These are phyloP conservation scores for Engystomops pustulosus DNA, from an alignment of 2,113 vertebrate genomes.

Conservation along the genomic window DNA sequence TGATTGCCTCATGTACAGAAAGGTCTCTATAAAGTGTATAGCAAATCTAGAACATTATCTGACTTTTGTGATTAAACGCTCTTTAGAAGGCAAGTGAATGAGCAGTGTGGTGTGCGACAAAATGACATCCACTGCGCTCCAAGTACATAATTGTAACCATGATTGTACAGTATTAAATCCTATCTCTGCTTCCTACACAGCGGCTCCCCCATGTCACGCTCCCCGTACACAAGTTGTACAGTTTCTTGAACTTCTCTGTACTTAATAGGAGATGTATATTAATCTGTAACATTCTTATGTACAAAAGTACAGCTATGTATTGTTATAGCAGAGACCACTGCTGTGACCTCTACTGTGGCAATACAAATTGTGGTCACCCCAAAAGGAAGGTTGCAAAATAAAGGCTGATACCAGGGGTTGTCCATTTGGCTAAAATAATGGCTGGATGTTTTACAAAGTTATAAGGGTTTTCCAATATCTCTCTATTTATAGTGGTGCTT, in stretches of 20 bases:
- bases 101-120: neutral
- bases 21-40: neutral
- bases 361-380: neutral
- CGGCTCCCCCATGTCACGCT: neutral
- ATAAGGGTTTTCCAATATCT: too few relatives aligned
- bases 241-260: neutral
- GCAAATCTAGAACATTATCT: slow-evolving; percentile 1
- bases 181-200: neutral
- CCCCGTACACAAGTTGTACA: neutral
- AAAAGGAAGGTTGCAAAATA: too few relatives aligned
- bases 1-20: neutral
- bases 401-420: too few relatives aligned
- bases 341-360: neutral
- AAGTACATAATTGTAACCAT: neutral
- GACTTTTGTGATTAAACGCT: neutral
- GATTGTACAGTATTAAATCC: neutral
- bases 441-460: too few relatives aligned
- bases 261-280: neutral
- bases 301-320: neutral
- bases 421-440: too few relatives aligned
- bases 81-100: neutral
- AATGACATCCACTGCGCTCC: neutral
- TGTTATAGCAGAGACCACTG: neutral
- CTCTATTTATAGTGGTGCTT: too few relatives aligned
- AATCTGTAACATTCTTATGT: neutral